Evolutionary conservation across 2,797 vertebrate genomes (phyloP).

Genomic region (Peromyscus aztecus): DNA sequence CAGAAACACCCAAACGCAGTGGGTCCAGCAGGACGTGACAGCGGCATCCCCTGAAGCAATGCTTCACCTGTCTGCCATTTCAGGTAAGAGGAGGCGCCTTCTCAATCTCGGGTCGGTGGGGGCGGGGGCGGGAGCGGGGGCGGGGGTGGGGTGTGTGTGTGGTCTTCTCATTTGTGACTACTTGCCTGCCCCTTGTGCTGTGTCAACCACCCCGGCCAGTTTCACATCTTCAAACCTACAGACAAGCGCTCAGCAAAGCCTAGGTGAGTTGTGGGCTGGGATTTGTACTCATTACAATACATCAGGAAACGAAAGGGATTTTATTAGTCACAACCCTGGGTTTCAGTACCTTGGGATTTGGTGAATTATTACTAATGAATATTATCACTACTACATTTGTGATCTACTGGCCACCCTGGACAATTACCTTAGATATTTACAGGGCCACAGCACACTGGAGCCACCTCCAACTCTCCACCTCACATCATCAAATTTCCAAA

Average conservation of each 20-base stretch:
- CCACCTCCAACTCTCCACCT: neutral
- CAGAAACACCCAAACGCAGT: neutral
- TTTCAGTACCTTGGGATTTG: neutral
- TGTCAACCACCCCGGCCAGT: neutral
- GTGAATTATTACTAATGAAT: neutral
- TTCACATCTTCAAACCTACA: neutral
- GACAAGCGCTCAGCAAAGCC: neutral
- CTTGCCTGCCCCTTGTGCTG: neutral
- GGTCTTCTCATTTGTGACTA: neutral
- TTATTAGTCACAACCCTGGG: neutral
- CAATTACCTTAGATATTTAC: neutral
- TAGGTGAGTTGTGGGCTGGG: neutral
- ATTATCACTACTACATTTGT: neutral
- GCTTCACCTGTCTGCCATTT: too few species aligned
- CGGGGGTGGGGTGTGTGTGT: rapidly evolving
- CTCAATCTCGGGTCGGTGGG: neutral
- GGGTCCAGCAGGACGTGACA: too few species aligned
- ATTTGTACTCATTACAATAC: neutral
- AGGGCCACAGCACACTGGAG: neutral
- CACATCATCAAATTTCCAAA: neutral
- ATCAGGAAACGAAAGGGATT: neutral
- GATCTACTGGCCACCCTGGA: neutral
- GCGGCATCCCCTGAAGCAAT: neutral
- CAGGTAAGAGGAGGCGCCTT: neutral
- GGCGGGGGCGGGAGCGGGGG: too few species aligned